Base-by-base conservation (phyloP, 1,140 invertebrate species). In the Lasioglossum albipes region DNA sequence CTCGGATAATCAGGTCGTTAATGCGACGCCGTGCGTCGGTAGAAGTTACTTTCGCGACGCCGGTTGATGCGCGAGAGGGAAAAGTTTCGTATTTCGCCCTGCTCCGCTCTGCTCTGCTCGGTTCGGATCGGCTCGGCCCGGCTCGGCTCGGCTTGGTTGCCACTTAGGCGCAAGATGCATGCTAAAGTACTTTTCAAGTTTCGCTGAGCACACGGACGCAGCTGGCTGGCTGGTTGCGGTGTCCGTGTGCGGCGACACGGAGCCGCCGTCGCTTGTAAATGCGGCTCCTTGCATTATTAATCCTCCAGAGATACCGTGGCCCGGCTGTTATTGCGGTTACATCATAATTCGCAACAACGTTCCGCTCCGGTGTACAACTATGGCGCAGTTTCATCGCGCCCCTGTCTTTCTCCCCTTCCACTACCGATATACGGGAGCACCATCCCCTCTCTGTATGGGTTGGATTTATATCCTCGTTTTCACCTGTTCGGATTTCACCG, bases 1-100 rank as follows among this genome's bases (percentile, higher is more conserved):
- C 72, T 72, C 78, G 84, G 82, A 85, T 85, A 82, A 85, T 85
- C 79, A 71, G 76, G 71, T 82, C 79, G 79, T 82, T 85, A 82
- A 85, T 79, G 64, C 71, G 84, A 65, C 69, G 45, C 12, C 45
- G 54, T 62, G 70, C 70, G 36, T 72, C 65, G 57, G 52, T 59
- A 42, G 6, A 72, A 75, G 61, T 75, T 79, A 62, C 70, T 52
- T 10, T 42, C 18, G 18, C 18, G 54, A 42, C 62, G 68, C 0
- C 36, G 36, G 5, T 2, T 36, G 36, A 36, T 36, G 36, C 36
- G 36, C 36, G 36, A 5, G 42, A 13, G 31, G 16, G 57, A 81
- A 85, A 85, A 64, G 76, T 84, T 81, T 27, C 31, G 45, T 4
- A 45, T 16, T 13, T 16, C 36, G 7, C 54, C 12, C 20, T 10